Percentiles rank a stretch among this genome's conserved stretches.
Conservation (phyloP, 1,140 invertebrate genomes). For the Sweltsa coloradensis region DNA sequence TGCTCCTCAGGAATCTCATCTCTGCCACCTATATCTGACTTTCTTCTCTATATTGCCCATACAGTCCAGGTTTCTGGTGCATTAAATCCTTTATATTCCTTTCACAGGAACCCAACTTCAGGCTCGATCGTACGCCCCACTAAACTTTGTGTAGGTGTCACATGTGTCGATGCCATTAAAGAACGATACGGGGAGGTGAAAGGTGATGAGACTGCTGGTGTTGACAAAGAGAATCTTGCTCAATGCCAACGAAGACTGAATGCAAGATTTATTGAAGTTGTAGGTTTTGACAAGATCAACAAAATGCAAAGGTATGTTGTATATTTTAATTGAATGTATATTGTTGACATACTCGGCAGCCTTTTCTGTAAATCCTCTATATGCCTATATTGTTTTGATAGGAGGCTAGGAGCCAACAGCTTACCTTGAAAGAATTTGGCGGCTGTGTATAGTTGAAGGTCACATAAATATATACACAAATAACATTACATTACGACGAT, state of each 20-base stretch:
- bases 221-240: slow-evolving; percentile 44
- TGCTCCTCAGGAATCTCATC: background rate
- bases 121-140: slow-evolving; percentile 77
- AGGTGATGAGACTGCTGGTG: slow-evolving; percentile 32
- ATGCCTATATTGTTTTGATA: no score
- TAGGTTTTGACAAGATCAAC: slow-evolving; percentile 77
- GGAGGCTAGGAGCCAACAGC: no score
- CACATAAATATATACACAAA: no score
- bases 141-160: slow-evolving; percentile 59
- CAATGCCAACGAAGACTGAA: slow-evolving; percentile 52
- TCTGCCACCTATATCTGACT: background rate
- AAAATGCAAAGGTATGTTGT: slow-evolving; percentile 53
- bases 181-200: slow-evolving; percentile 54
- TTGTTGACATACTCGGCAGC: no score
- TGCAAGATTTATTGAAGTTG: slow-evolving; percentile 70
- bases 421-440: no score
- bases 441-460: no score
- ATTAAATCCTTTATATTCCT: slow-evolving; percentile 14
- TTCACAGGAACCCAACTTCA: slow-evolving; percentile 44
- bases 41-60: background rate
- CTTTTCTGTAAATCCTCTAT: no score
- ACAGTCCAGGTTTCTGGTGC: background rate
- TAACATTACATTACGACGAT: no score
- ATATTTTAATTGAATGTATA: no score
- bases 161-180: slow-evolving; percentile 56